Conservation (phyloP, 2,888 invertebrate genomes). For the Microplitis deprimator region DNA sequence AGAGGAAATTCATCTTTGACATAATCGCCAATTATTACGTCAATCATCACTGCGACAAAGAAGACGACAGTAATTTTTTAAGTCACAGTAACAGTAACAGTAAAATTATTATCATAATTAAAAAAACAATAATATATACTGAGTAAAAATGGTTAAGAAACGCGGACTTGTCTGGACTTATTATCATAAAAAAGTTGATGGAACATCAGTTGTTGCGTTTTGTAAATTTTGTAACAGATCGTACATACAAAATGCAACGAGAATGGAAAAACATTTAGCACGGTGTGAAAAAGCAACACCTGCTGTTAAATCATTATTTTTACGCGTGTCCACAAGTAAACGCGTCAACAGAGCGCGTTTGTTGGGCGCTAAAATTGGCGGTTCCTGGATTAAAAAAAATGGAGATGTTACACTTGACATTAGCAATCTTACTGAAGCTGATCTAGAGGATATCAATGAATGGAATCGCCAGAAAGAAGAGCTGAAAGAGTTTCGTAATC, state of each 20-base stretch:
- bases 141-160: constrained; percentile 61
- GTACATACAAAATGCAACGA: constrained; percentile 64
- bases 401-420: constrained; percentile 73
- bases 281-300: constrained; percentile 63
- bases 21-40: constrained; percentile 21
- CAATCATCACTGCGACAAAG: constrained; percentile 11
- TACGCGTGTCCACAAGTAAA: constrained; percentile 58
- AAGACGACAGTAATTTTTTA: not conserved
- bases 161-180: constrained; percentile 64
- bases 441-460: constrained; percentile 67
- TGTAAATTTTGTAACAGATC: constrained; percentile 65
- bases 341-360: constrained; percentile 55
- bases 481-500: constrained; percentile 18
- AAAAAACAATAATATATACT: not conserved
- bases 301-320: constrained; percentile 58
- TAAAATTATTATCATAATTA: no score
- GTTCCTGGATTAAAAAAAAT: constrained; percentile 63
- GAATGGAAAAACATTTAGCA: constrained; percentile 63
- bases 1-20: constrained; percentile 22
- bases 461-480: constrained; percentile 54
- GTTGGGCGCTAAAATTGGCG: constrained; percentile 51
- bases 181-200: constrained; percentile 63
- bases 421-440: constrained; percentile 72
- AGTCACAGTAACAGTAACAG: no score
- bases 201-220: constrained; percentile 62